A percentile compares a stretch with the other conserved stretches of the same genome.
Conservation (phyloP, 2,888 invertebrate species). For the Drosophila formosana region DNA sequence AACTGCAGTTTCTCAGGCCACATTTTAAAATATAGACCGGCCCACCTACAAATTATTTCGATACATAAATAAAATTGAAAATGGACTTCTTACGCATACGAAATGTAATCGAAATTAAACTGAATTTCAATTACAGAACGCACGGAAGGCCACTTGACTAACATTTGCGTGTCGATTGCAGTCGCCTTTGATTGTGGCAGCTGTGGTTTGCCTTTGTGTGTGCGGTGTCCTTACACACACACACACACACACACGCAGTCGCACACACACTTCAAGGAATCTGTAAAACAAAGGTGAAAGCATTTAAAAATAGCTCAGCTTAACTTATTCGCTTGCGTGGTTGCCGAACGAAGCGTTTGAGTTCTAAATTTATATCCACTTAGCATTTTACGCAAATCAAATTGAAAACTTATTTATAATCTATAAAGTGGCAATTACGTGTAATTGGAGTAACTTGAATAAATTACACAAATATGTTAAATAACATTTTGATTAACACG, state of each 20-base stretch:
- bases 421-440: conserved; percentile 22
- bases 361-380: conserved; percentile 12
- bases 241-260: conserved; percentile 5
- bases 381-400: conserved; percentile 10
- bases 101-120: conserved; percentile 17
- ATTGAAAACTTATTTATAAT: conserved; percentile 33
- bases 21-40: not conserved
- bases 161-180: conserved; percentile 33
- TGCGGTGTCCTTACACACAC: conserved; percentile 2
- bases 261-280: conserved; percentile 1
- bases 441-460: conserved; percentile 16
- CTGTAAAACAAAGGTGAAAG: conserved; percentile 8
- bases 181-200: conserved; percentile 12
- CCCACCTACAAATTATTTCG: not conserved
- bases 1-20: not conserved
- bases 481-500: conserved; percentile 20
- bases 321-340: conserved; percentile 25
- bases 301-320: conserved; percentile 22
- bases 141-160: conserved; percentile 7
- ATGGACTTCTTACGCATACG: not conserved
- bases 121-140: conserved; percentile 23
- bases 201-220: conserved; percentile 23
- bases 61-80: not conserved
- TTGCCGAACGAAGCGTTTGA: conserved; percentile 10
- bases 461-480: conserved; percentile 9